These are phyloP conservation scores for Morone saxatilis DNA, from an alignment of 2,113 vertebrate genomes.

Conservation along the genomic window DNA sequence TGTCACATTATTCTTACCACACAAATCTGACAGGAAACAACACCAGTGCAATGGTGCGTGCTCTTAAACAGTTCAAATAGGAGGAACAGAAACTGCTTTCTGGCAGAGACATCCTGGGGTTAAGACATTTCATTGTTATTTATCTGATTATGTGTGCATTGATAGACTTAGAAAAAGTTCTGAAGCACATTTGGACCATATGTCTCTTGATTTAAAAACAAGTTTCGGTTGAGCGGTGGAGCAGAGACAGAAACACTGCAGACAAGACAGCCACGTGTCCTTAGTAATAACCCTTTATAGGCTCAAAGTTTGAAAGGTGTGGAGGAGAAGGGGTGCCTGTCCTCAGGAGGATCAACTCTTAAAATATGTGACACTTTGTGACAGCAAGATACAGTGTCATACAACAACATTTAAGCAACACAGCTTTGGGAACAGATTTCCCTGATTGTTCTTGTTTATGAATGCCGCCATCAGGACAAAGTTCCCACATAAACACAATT, in stretches of 20 bases:
- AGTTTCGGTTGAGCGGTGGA: background rate
- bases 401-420: too few species aligned
- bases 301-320: background rate
- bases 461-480: background rate
- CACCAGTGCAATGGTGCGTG: background rate
- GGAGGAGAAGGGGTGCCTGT: too few species aligned
- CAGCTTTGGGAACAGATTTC: background rate
- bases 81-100: conserved; percentile 65
- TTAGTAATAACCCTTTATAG: background rate
- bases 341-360: too few species aligned
- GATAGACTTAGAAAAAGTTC: background rate
- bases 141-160: background rate
- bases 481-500: background rate
- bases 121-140: background rate
- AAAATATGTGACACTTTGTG: too few species aligned
- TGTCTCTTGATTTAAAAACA: background rate
- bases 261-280: background rate
- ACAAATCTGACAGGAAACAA: conserved; percentile 49
- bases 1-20: conserved; percentile 24
- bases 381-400: background rate
- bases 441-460: background rate
- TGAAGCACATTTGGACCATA: background rate
- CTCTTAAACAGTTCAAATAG: background rate
- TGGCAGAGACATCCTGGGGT: background rate
- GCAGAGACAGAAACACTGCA: background rate